phyloP scores from a whole-genome alignment of 2,797 vertebrate species.

The Acanthurus leucopareius region DNA sequence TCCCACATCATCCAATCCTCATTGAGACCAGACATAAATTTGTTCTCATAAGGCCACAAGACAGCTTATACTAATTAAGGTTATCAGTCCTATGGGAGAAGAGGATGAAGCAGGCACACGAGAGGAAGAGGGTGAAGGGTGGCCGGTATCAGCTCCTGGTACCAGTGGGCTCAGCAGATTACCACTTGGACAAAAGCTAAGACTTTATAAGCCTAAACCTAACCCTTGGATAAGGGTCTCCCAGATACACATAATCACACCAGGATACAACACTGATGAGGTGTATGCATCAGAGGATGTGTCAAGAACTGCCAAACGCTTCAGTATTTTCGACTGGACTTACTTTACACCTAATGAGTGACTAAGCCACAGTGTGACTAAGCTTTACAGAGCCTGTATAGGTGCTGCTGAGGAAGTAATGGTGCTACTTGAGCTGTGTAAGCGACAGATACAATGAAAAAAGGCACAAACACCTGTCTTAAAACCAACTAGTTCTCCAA shows the following conservation, averaged over 20 bases:
- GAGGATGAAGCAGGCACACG: background rate
- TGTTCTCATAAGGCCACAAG: constrained; percentile 22
- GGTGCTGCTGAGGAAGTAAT: background rate
- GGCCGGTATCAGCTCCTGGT: background rate
- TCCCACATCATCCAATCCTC: background rate
- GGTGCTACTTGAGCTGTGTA: background rate
- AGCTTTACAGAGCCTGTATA: background rate
- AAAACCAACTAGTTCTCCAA: background rate
- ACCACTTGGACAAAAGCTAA: too few species aligned
- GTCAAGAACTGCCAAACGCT: background rate
- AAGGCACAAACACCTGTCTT: background rate
- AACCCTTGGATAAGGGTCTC: too few species aligned
- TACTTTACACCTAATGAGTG: background rate
- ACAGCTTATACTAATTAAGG: background rate
- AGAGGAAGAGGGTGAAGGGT: constrained; percentile 9
- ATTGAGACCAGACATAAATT: constrained; percentile 24
- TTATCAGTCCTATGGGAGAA: constrained; percentile 12
- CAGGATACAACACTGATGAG: too few species aligned
- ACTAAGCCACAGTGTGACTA: background rate
- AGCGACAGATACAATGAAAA: background rate
- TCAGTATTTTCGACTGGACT: background rate
- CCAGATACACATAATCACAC: too few species aligned
- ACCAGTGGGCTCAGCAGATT: too few species aligned
- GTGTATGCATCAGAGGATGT: too few species aligned
- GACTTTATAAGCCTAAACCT: too few species aligned